Conservation (phyloP, 1,140 invertebrate species). For the Drosophila mauritiana region DNA sequence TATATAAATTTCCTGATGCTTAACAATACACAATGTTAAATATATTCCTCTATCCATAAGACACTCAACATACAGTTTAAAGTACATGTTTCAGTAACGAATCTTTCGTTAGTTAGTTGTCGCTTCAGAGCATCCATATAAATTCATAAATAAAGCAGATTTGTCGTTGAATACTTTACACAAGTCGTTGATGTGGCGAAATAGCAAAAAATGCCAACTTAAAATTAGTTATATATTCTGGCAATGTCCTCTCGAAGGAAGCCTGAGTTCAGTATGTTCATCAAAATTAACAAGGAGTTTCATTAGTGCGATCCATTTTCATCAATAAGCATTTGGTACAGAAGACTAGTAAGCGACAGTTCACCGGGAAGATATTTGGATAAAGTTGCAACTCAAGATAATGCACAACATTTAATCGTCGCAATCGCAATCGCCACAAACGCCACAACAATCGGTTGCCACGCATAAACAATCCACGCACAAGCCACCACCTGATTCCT, state of each 20-base stretch:
- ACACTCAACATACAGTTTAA: constrained; percentile 57
- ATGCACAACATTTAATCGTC: background rate
- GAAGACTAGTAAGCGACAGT: constrained; percentile 72
- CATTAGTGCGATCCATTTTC: constrained; percentile 17
- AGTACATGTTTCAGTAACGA: constrained; percentile 49
- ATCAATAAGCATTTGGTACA: constrained; percentile 34
- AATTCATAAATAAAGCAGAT: constrained; percentile 36
- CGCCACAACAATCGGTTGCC: background rate
- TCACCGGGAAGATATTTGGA: constrained; percentile 42
- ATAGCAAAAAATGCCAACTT: constrained; percentile 53
- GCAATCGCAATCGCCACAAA: background rate
- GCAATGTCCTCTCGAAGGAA: constrained; percentile 9
- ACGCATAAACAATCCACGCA: constrained; percentile 12
- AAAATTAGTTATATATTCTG: constrained; percentile 23
- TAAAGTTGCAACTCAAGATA: background rate
- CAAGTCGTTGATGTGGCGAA: constrained; percentile 5
- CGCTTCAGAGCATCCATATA: constrained; percentile 23
- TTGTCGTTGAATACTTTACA: constrained; percentile 14
- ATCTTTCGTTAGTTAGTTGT: constrained; percentile 18
- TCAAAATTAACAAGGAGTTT: constrained; percentile 10
- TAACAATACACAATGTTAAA: constrained; percentile 9
- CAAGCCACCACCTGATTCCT: constrained; percentile 6
- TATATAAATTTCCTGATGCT: constrained; percentile 31
- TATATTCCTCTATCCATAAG: constrained; percentile 48
- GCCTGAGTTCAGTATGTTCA: constrained; percentile 29